Evolutionary conservation across 2,797 vertebrate species (phyloP), one percentile per base, ranked within the genome.

Genomic region (Ptychadena robeensis): DNA sequence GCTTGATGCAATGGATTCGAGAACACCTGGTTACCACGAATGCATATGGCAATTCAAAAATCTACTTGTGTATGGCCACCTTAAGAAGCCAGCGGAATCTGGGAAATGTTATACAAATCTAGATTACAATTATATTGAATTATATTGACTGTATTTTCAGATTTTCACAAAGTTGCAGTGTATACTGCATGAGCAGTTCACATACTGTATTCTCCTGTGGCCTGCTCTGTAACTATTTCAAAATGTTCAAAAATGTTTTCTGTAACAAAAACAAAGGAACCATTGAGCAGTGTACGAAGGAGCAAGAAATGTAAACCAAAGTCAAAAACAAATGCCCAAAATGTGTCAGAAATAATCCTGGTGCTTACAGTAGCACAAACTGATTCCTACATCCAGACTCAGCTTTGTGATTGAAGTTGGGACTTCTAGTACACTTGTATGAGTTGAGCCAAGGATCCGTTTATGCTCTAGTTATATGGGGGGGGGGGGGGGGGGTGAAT

Each of bases 321-420:
- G 65, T 38, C 48, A 5, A 12, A 79, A 53, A 59, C 32, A 70
- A 73, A 57, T 78, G 75, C 63, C 75, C 63, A 67, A 78, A 78
- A 78, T 53, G 35, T 78, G 63, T 67, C 63, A 53, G 28, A 32
- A 78, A n/a, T 67, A 78, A 53, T 78, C 75, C 38, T 35, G n/a
- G 38, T 32, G 30, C 63, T 78, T 67, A 34, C 63, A 78, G 75
- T 67, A 78, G 75, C 75, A 22, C 64, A 27, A 28, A 78, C 25
- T 66, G 74, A 66, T 53, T 34, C 38, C 53, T 53, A 12, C 35
- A 67, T 53, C 38, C 4, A 48, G 61, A 67, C 63, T 34, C 38
- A 40, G 37, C 31, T 38, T 66, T 30, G 4, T 22, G 48, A 63
- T 66, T 66, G 25, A 27, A n/a, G 9, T 8, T 30, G 37, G 48